phyloP scores from a whole-genome alignment of 2,113 vertebrate genomes.

The Dinomys branickii region DNA sequence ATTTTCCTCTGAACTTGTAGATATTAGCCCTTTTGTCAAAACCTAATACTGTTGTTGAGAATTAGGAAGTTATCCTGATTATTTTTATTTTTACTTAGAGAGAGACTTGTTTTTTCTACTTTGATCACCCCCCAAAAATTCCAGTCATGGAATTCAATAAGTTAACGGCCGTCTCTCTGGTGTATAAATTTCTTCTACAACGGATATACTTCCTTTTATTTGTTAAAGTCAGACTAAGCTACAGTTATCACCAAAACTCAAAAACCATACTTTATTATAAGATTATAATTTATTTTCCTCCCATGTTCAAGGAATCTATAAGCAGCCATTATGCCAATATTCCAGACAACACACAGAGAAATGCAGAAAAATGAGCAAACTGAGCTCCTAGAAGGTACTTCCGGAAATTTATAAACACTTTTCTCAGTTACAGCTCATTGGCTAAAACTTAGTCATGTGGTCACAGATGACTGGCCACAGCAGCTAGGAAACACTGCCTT shows the following conservation, averaged over 20 bases:
- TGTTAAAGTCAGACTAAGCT: not conserved
- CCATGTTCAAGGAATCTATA: not conserved
- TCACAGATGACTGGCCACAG: not conserved
- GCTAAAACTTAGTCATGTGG: not conserved
- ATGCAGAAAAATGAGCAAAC: not conserved
- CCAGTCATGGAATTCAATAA: not conserved
- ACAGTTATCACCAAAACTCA: not conserved
- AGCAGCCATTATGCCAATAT: not conserved
- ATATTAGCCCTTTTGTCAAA: not conserved
- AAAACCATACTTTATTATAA: not conserved
- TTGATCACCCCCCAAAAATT: not conserved
- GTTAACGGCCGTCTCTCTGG: not conserved
- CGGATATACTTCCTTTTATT: not conserved
- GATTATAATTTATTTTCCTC: not conserved
- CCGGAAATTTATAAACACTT: not conserved
- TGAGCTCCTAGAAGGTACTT: not conserved
- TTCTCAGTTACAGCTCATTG: not conserved
- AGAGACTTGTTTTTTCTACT: not conserved
- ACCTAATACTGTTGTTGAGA: not conserved
- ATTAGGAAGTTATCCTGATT: not conserved
- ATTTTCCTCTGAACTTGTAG: not conserved
- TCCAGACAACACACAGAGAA: not conserved
- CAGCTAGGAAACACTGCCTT: not conserved
- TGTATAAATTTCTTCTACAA: not conserved
- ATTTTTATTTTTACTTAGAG: not conserved